These are phyloP conservation scores for Drosophila differens DNA, from an alignment of 2,888 invertebrate genomes.

Conservation along the genomic window DNA sequence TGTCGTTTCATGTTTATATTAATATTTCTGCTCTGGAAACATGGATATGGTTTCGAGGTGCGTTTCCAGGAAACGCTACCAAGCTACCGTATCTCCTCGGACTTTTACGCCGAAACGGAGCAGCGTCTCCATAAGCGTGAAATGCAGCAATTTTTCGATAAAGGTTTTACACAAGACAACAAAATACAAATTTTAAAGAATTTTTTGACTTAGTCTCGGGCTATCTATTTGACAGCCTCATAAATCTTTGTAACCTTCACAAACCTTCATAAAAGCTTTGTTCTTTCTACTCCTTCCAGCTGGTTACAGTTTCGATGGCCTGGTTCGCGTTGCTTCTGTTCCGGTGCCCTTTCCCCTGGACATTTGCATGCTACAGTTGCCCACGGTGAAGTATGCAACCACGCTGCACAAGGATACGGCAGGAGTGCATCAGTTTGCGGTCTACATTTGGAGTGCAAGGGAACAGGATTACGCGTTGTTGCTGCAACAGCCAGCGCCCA, in stretches of 20 bases:
- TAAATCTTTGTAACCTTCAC: not conserved
- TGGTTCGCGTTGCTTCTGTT: slow-evolving; percentile 84
- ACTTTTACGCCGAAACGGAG: slow-evolving; percentile 36
- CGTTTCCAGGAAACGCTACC: slow-evolving; percentile 59
- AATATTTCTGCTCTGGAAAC: slow-evolving; percentile 33
- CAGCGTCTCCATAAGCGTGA: not conserved
- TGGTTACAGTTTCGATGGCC: slow-evolving; percentile 84
- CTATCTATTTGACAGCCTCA: not conserved
- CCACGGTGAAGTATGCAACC: slow-evolving; percentile 84
- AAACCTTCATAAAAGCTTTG: not conserved
- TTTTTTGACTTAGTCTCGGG: not conserved
- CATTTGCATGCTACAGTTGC: slow-evolving; percentile 85
- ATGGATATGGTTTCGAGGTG: slow-evolving; percentile 24
- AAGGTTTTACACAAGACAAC: not conserved
- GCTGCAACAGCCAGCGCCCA: slow-evolving; percentile 68
- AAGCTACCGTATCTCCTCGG: slow-evolving; percentile 48
- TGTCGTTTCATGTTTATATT: slow-evolving; percentile 58
- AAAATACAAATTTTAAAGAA: not conserved
- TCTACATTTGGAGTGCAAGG: slow-evolving; percentile 73
- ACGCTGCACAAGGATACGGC: slow-evolving; percentile 77
- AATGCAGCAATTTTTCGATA: slow-evolving; percentile 1
- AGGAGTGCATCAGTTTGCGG: slow-evolving; percentile 73
- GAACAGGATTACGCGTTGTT: slow-evolving; percentile 67
- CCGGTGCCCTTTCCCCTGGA: slow-evolving; percentile 85
- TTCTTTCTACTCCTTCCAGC: slow-evolving; percentile 73